Percentiles rank a stretch among this genome's conserved stretches.
phyloP scores from a whole-genome alignment of 64 coral and sea anemone genomes.

The Montipora foliosa region DNA sequence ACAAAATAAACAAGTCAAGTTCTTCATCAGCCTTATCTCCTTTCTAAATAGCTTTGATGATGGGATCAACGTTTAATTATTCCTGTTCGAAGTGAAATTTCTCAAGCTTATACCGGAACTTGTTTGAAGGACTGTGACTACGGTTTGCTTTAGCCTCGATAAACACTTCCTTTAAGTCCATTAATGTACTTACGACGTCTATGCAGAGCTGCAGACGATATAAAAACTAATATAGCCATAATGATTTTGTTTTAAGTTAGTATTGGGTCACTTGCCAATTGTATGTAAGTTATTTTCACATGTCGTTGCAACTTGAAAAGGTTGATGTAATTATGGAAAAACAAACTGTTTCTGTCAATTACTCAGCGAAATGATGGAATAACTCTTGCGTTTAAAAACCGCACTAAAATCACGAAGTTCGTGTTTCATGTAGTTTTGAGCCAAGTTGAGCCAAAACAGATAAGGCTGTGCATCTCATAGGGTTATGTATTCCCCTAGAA shows the following conservation, averaged over 20 bases:
- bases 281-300: neutral
- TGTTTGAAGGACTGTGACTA: neutral
- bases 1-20: neutral
- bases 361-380: too few species aligned
- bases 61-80: neutral
- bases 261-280: neutral
- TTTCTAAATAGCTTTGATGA: neutral
- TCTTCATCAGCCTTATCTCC: neutral
- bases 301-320: neutral
- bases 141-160: neutral
- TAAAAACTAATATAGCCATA: neutral
- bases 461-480: too few species aligned
- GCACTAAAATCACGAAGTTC: too few species aligned
- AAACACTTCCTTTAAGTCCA: too few species aligned
- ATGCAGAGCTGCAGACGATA: too few species aligned
- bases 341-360: neutral
- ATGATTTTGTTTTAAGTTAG: neutral
- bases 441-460: too few species aligned
- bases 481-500: too few species aligned
- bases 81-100: too few species aligned
- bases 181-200: too few species aligned
- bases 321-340: neutral
- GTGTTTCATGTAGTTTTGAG: too few species aligned
- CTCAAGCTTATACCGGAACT: neutral
- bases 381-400: too few species aligned